Percentiles rank a stretch among this genome's conserved stretches.
Conservation (phyloP, 2,113 vertebrate species). For the Clarias magur region DNA sequence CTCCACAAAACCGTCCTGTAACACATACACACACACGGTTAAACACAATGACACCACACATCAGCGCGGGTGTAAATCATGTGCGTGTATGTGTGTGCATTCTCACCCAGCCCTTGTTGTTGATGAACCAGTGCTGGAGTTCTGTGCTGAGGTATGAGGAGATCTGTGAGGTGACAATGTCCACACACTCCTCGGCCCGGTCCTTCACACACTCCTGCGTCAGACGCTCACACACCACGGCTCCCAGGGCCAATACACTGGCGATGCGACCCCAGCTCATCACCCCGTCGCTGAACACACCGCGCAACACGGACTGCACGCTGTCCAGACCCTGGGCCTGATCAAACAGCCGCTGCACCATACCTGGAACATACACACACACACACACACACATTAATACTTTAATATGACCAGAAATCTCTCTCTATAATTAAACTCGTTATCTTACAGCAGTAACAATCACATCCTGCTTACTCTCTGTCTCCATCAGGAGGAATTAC, state of each 20-base stretch:
- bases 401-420: no score
- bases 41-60: background rate
- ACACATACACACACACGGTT: background rate
- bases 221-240: conserved; percentile 75
- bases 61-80: background rate
- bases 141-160: conserved; percentile 71
- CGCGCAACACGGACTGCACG: conserved; percentile 64
- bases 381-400: background rate
- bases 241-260: conserved; percentile 80
- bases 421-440: no score
- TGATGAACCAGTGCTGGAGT: conserved; percentile 74
- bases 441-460: no score
- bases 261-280: conserved; percentile 84
- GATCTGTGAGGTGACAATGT: conserved; percentile 68
- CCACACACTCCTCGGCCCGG: conserved; percentile 68
- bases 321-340: conserved; percentile 66
- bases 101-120: conserved; percentile 81
- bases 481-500: background rate
- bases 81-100: background rate
- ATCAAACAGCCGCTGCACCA: conserved; percentile 75
- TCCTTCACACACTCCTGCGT: conserved; percentile 60
- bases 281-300: conserved; percentile 75
- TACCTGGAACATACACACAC: conserved; percentile 68
- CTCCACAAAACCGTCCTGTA: conserved; percentile 78
- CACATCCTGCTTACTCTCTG: no score